Evolutionary conservation across 2,888 invertebrate species (phyloP).

Genomic region (Hydrotaea diabolus): DNA sequence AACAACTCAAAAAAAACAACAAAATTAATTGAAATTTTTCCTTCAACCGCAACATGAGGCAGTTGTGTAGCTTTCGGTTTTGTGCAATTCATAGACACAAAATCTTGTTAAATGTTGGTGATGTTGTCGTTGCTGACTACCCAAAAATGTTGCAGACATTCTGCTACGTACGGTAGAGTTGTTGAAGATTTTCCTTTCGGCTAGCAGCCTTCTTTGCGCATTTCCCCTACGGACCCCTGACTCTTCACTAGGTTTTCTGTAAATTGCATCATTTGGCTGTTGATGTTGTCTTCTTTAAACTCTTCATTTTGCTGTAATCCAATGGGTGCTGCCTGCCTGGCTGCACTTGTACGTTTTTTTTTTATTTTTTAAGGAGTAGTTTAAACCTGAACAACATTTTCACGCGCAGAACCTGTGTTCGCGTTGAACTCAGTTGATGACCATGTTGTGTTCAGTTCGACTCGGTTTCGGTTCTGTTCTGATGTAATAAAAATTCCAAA

Average conservation of each 20-base stretch:
- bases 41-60: slow-evolving; percentile 29
- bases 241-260: neutral
- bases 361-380: neutral
- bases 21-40: slow-evolving; percentile 41
- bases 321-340: too few species aligned
- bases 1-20: neutral
- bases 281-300: slow-evolving; percentile 30
- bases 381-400: slow-evolving; percentile 22
- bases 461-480: slow-evolving; percentile 36
- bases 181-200: neutral
- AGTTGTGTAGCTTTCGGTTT: slow-evolving; percentile 54
- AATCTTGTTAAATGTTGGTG: slow-evolving; percentile 25
- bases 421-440: neutral
- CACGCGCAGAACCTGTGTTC: slow-evolving; percentile 3
- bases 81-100: slow-evolving; percentile 37
- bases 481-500: slow-evolving; percentile 56
- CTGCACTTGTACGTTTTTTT: neutral
- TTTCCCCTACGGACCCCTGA: neutral
- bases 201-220: neutral
- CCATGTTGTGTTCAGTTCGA: slow-evolving; percentile 33
- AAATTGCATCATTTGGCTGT: slow-evolving; percentile 33
- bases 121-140: slow-evolving; percentile 32
- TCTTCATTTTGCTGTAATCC: slow-evolving; percentile 4
- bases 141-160: slow-evolving; percentile 47
- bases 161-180: neutral